Percentiles rank a stretch among this genome's conserved stretches.
phyloP scores from a whole-genome alignment of 2,888 invertebrate species.

The Tetropium fuscum region DNA sequence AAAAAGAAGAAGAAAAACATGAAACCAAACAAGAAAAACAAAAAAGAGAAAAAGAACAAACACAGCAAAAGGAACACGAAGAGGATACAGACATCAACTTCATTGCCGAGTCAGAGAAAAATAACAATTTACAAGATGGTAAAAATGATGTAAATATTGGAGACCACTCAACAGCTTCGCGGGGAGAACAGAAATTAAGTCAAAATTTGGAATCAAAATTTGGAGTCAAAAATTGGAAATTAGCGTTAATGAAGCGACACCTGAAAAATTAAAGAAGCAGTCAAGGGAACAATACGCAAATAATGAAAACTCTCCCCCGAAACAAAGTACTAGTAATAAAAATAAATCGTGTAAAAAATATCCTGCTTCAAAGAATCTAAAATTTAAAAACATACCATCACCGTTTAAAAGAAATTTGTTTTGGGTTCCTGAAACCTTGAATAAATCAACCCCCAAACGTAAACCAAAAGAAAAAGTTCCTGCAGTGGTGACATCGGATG shows the following conservation, averaged over 20 bases:
- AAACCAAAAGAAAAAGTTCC: not conserved
- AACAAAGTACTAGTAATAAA: not conserved
- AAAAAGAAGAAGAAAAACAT: not conserved
- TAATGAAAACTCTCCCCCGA: not conserved
- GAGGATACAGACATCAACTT: not conserved
- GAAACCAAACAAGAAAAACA: not conserved
- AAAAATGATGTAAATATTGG: no score
- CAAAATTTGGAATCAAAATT: no score
- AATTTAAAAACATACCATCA: not conserved
- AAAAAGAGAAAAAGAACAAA: not conserved
- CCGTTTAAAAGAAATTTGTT: not conserved
- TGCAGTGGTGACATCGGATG: not conserved
- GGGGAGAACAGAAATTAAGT: not conserved
- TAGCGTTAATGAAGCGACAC: not conserved
- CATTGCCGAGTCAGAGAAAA: not conserved
- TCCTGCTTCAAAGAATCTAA: not conserved
- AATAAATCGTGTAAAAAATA: not conserved
- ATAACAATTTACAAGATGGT: not conserved
- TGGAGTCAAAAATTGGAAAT: not conserved
- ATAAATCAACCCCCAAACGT: not conserved
- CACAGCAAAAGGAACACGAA: not conserved
- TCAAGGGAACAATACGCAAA: not conserved
- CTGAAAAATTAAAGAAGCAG: not conserved
- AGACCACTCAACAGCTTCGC: not conserved
- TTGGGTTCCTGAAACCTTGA: not conserved